Evolutionary conservation across 2,797 vertebrate genomes (phyloP).

Genomic region (Lateolabrax maculatus): DNA sequence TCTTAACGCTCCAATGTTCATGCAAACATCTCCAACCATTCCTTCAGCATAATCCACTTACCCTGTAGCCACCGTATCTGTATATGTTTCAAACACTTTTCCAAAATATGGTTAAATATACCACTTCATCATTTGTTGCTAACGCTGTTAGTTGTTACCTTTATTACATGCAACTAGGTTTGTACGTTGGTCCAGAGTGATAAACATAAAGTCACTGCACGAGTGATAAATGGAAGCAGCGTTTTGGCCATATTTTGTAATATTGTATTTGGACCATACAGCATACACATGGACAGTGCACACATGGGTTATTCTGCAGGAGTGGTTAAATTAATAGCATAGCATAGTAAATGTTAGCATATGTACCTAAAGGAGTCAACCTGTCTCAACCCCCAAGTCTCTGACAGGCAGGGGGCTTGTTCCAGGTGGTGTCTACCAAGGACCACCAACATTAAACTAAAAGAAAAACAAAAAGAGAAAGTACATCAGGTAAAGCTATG

Average conservation of each 20-base stretch:
- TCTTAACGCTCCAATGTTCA: neutral
- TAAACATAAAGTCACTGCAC: neutral
- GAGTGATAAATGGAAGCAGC: neutral
- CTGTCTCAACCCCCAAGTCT: slow-evolving; percentile 12
- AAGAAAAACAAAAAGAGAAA: slow-evolving; percentile 21
- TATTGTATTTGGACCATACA: neutral
- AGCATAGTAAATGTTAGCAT: no score
- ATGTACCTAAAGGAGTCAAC: slow-evolving; percentile 24
- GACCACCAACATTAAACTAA: slow-evolving; percentile 59
- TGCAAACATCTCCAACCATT: slow-evolving; percentile 9
- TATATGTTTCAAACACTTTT: neutral
- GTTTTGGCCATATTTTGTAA: neutral
- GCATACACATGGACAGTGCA: neutral
- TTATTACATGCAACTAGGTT: neutral
- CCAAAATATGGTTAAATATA: neutral
- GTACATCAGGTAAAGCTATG: neutral
- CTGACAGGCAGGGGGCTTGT: slow-evolving; percentile 54
- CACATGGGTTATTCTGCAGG: neutral
- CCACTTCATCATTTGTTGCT: neutral
- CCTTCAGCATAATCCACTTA: neutral
- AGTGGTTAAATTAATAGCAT: no score
- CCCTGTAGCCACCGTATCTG: neutral
- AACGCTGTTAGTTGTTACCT: neutral
- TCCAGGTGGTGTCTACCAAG: slow-evolving; percentile 54
- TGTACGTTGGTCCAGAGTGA: neutral